A percentile compares a stretch with the other conserved stretches of the same genome.
These are phyloP conservation scores for Sebastes nivosus DNA, from an alignment of 2,797 vertebrate genomes.

Conservation along the genomic window DNA sequence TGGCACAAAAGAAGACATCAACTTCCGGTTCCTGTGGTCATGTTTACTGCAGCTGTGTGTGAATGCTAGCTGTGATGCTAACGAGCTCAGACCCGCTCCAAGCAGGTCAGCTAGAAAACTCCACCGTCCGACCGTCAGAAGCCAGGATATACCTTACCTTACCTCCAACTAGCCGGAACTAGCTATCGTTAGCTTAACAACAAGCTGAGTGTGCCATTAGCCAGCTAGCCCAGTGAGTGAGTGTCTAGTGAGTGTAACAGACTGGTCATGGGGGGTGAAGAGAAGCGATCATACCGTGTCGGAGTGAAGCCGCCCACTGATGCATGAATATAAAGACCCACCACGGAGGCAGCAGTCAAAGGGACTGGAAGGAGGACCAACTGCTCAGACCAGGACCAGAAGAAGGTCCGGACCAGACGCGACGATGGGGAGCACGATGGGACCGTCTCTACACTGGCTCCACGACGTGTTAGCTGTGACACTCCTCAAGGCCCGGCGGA, in stretches of 20 bases:
- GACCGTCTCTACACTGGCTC: slow-evolving; percentile 85
- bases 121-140: fast-evolving
- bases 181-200: not conserved
- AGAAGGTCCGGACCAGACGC: slow-evolving; percentile 18
- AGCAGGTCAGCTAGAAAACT: not conserved
- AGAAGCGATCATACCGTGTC: slow-evolving; percentile 44
- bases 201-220: not conserved
- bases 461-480: slow-evolving; percentile 86
- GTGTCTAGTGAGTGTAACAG: not conserved
- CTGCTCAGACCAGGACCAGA: slow-evolving; percentile 16
- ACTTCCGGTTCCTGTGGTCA: slow-evolving; percentile 59
- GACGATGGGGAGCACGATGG: slow-evolving; percentile 72
- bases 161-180: not conserved
- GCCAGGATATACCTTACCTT: not conserved
- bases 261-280: slow-evolving; percentile 26
- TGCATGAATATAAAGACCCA: slow-evolving; percentile 44
- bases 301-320: slow-evolving; percentile 48
- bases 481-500: slow-evolving; percentile 85
- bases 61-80: not conserved
- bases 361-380: slow-evolving; percentile 7
- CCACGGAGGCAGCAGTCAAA: slow-evolving; percentile 33
- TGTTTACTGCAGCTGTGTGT: not conserved
- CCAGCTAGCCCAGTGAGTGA: not conserved
- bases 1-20: slow-evolving; percentile 15
- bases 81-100: not conserved